Conservation (phyloP, 2,113 vertebrate species). For the Rhinolophus ferrumequinum region DNA sequence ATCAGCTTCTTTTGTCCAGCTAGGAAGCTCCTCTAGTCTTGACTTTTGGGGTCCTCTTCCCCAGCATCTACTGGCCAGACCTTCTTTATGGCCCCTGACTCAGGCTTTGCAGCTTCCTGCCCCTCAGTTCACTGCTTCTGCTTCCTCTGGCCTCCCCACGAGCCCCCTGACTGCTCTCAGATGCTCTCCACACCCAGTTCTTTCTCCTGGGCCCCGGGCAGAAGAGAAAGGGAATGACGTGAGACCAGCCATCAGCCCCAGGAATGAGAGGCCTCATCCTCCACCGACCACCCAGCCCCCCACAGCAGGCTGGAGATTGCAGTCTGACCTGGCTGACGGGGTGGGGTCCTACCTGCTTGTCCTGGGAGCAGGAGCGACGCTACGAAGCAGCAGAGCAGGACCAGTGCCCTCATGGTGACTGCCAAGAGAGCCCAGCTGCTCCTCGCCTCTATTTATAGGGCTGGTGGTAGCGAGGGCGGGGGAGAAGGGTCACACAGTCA, state of each 20-base stretch:
- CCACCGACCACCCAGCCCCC: neutral
- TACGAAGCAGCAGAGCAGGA: constrained; percentile 83
- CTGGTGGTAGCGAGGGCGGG: neutral
- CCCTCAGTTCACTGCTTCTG: neutral
- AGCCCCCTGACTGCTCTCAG: neutral
- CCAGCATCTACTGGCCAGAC: neutral
- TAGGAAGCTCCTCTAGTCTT: neutral
- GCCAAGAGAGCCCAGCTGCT: constrained; percentile 81
- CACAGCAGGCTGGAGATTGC: neutral
- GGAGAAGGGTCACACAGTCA: constrained; percentile 77
- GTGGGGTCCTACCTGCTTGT: constrained; percentile 79
- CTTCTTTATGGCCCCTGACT: neutral
- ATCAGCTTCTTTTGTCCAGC: neutral
- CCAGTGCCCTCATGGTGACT: constrained; percentile 84
- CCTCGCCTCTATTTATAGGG: constrained; percentile 84
- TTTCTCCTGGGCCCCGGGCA: neutral
- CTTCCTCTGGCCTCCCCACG: neutral
- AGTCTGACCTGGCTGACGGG: neutral
- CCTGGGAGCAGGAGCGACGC: constrained; percentile 81
- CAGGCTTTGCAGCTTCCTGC: neutral
- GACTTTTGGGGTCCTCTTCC: neutral
- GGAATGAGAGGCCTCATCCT: neutral
- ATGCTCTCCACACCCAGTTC: neutral
- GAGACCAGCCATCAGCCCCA: neutral
- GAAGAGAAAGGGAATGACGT: neutral